These are phyloP conservation scores for Dasypogon diadema DNA, from an alignment of 2,888 invertebrate genomes.

Conservation along the genomic window DNA sequence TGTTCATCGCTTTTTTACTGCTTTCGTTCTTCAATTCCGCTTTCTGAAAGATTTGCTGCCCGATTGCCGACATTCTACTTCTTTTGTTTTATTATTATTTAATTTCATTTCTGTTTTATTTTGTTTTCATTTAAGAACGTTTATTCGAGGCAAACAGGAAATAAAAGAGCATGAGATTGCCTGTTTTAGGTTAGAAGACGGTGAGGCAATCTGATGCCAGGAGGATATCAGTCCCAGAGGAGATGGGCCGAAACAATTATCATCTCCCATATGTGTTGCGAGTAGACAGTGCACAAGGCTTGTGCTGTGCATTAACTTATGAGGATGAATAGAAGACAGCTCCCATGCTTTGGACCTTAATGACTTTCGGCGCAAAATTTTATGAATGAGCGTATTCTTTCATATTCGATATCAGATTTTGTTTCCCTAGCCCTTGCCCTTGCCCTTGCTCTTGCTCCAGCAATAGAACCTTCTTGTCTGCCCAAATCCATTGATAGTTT, in stretches of 20 bases:
- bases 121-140: conserved; percentile 5
- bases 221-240: conserved; percentile 42
- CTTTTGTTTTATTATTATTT: conserved; percentile 42
- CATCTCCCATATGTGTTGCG: conserved; percentile 33
- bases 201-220: conserved; percentile 41
- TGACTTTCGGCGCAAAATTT: conserved; percentile 48
- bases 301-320: conserved; percentile 25
- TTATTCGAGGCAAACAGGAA: conserved; percentile 33
- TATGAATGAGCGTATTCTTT: conserved; percentile 48
- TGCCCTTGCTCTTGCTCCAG: conserved; percentile 3
- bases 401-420: conserved; percentile 37
- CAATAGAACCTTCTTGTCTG: neutral
- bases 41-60: conserved; percentile 22
- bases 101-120: conserved; percentile 17
- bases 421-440: conserved; percentile 15
- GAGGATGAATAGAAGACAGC: conserved; percentile 29
- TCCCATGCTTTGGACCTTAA: conserved; percentile 41
- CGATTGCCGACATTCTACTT: conserved; percentile 25
- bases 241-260: conserved; percentile 50
- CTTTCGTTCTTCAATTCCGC: conserved; percentile 14
- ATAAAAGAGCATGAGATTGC: conserved; percentile 33
- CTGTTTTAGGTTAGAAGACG: conserved; percentile 36
- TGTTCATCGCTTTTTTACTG: conserved; percentile 41
- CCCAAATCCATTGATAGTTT: conserved; percentile 10
- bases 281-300: conserved; percentile 30